Percentiles rank a stretch among this genome's conserved stretches.
These are phyloP conservation scores for Raja brachyura DNA, from an alignment of 2,113 vertebrate genomes.

Conservation along the genomic window DNA sequence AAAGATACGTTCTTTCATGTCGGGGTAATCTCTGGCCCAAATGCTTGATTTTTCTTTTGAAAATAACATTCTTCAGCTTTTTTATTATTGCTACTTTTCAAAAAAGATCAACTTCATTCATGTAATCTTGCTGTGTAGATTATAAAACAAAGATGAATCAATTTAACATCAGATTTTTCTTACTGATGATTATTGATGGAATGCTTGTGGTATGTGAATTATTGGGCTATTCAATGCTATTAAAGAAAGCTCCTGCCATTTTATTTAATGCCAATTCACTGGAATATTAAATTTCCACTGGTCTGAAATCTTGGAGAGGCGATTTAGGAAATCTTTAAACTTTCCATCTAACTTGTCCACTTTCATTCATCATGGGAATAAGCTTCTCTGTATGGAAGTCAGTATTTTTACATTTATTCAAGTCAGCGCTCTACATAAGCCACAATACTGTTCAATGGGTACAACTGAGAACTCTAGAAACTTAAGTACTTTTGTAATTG, in stretches of 20 bases:
- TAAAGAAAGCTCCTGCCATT: background rate
- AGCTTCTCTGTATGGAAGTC: constrained; percentile 15
- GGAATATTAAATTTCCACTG: background rate
- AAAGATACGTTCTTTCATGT: background rate
- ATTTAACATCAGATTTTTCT: background rate
- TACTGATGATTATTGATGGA: too few species aligned
- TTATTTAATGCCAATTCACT: background rate
- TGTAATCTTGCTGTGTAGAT: background rate
- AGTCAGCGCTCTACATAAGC: background rate
- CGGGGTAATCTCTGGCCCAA: background rate
- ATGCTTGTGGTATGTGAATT: background rate
- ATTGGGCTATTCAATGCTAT: background rate
- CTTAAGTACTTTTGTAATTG: background rate
- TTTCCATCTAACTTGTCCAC: background rate
- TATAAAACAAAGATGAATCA: background rate
- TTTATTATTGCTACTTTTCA: background rate
- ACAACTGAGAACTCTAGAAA: background rate
- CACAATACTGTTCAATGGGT: background rate
- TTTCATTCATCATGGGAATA: background rate
- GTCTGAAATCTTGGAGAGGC: background rate
- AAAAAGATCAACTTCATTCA: background rate
- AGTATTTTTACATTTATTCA: background rate
- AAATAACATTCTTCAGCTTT: background rate
- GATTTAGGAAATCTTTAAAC: background rate
- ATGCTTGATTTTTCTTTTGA: background rate